Base-by-base conservation (phyloP, 2,113 vertebrate genomes). In the Mormyrus lacerda region DNA sequence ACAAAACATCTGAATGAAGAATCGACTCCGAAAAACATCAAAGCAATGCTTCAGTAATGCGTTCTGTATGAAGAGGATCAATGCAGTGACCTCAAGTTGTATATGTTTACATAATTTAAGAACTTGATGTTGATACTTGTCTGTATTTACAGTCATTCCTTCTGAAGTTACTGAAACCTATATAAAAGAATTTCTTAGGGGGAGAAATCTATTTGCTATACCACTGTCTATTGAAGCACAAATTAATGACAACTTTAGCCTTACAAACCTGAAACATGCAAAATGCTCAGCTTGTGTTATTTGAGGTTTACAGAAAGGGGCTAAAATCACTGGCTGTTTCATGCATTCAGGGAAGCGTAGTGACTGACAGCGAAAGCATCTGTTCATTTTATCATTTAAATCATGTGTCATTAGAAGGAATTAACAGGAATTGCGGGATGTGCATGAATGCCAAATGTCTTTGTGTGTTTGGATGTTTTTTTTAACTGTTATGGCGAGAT, bases 81-180 rank as follows among this genome's bases (percentile, higher is more conserved):
- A 91, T 96, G 96, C 95, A 94, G 96, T 97, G 97, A 97, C 97
- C 97, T 98, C 96, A 97, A 98, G 97, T 98, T 99, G 98, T 98
- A 98, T 96, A 98, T 99, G 98, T 99, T 99, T 99, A 99, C 98
- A 98, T 98, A 98, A 99, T 99, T 99, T 99, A 99, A 96, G 96
- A 95, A 96, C 96, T 97, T 95, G 95, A 95, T 98, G 97, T 99
- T 98, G 95, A 98, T 98, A 98, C 97, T 97, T 95, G 95, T 96
- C 94, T 96, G 95, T 96, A 97, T 97, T 97, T 97, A 96, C 97
- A 96, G 95, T 95, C 94, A 93, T 96, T 97, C 95, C 95, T 95
- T 96, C 94, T 69, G 94, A 94, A 94, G 92, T 94, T 95, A 95
- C 94, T 95, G 93, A 97, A 95, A 93, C 94, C 90, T 91, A 94